Evolutionary conservation across 1,140 invertebrate genomes (phyloP).

Genomic region (Drosophila equinoxialis): DNA sequence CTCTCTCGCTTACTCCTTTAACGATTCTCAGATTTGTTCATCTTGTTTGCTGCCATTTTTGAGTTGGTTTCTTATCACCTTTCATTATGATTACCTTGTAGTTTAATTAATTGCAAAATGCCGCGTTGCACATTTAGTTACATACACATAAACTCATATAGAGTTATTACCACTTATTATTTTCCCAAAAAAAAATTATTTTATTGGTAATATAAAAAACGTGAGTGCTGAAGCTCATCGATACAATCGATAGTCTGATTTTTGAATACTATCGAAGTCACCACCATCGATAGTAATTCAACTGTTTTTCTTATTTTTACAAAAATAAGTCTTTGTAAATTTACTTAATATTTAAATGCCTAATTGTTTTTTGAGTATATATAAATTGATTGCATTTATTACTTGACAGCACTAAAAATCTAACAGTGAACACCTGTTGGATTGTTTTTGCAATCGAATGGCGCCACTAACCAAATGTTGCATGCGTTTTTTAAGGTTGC

Average conservation of each 20-base stretch:
- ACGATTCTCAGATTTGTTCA: slow-evolving; percentile 10
- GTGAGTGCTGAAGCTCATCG: slow-evolving; percentile 2
- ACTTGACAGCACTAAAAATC: neutral
- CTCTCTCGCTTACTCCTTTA: slow-evolving; percentile 7
- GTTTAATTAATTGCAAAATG: slow-evolving; percentile 41
- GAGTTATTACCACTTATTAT: neutral
- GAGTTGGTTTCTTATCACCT: slow-evolving; percentile 26
- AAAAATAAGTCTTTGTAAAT: neutral
- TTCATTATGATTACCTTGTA: slow-evolving; percentile 52
- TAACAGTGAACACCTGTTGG: neutral
- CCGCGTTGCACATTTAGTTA: slow-evolving; percentile 39
- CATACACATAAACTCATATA: neutral
- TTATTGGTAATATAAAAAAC: slow-evolving; percentile 2
- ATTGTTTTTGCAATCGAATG: neutral
- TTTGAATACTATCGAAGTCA: neutral
- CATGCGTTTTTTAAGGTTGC: too few relatives aligned
- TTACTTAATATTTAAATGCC: neutral
- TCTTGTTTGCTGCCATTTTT: slow-evolving; percentile 8
- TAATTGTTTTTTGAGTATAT: too few relatives aligned
- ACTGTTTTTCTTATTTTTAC: neutral
- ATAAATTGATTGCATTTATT: neutral
- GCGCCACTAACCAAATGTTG: neutral
- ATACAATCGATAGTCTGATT: neutral
- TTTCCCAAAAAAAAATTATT: neutral
- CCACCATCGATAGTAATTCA: neutral